Percentiles rank a stretch among this genome's conserved stretches.
These are phyloP conservation scores for Psittacara wagleri DNA, from an alignment of 2,113 vertebrate species.

Conservation along the genomic window DNA sequence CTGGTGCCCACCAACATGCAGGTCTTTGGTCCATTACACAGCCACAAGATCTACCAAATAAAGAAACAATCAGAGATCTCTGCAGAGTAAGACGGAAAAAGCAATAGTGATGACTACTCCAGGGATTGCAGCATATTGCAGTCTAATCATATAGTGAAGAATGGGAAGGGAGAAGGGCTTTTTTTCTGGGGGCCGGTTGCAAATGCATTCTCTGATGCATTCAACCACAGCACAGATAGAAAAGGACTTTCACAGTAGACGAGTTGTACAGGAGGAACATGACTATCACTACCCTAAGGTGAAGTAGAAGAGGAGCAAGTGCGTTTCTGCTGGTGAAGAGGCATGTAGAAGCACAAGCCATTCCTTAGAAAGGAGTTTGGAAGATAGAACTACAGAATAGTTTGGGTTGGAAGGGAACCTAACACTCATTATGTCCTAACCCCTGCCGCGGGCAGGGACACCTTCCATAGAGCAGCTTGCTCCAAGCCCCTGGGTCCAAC, in stretches of 20 bases:
- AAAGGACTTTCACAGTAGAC: background rate
- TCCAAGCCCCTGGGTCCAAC: too few relatives aligned
- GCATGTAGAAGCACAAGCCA: background rate
- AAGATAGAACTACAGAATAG: background rate
- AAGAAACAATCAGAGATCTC: background rate
- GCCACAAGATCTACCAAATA: background rate
- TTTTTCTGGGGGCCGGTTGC: background rate
- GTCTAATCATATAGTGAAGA: accelerated
- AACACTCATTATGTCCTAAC: background rate
- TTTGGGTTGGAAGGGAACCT: background rate
- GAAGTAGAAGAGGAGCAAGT: background rate
- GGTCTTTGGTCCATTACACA: background rate
- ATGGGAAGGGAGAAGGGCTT: background rate
- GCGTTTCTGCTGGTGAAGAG: background rate
- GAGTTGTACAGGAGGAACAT: background rate
- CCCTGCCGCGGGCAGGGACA: background rate
- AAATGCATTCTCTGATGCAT: background rate
- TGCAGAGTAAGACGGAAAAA: background rate
- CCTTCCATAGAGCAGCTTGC: background rate
- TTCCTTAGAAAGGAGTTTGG: background rate
- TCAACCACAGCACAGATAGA: background rate
- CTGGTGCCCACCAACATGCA: background rate
- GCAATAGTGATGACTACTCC: background rate
- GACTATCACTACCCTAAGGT: background rate
- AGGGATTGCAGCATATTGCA: background rate